phyloP scores from a whole-genome alignment of 2,113 vertebrate species.

The Glaucomys volans region DNA sequence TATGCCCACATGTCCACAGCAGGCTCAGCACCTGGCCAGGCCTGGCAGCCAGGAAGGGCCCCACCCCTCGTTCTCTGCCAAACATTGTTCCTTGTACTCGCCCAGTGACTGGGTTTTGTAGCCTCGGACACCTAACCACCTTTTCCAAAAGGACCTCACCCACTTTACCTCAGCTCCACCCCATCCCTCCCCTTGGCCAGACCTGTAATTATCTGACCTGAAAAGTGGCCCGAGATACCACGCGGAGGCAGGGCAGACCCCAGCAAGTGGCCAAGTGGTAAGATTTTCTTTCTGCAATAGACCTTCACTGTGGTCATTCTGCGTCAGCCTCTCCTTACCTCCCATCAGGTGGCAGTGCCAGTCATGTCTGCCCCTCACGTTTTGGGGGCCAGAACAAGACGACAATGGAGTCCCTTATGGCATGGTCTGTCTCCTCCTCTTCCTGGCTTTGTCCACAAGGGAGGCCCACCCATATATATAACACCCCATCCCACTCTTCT shows the following conservation, averaged over 20 bases:
- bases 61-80: constrained; percentile 72
- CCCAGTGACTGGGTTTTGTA: constrained; percentile 65
- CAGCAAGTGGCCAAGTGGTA: constrained; percentile 36
- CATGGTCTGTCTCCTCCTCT: background rate
- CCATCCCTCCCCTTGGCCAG: constrained; percentile 69
- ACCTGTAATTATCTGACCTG: constrained; percentile 79
- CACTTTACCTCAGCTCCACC: constrained; percentile 79
- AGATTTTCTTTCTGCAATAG: constrained; percentile 46
- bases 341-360: background rate
- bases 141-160: constrained; percentile 80
- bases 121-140: constrained; percentile 78
- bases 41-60: constrained; percentile 54
- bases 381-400: background rate
- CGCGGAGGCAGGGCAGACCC: constrained; percentile 69
- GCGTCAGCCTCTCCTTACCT: background rate
- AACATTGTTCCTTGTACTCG: constrained; percentile 78
- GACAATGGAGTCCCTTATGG: background rate
- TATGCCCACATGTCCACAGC: constrained; percentile 34
- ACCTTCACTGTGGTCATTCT: background rate
- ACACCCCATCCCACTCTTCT: background rate
- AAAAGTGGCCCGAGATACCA: constrained; percentile 78
- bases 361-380: background rate
- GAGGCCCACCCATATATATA: too few species aligned
- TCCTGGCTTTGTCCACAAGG: background rate
- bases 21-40: constrained; percentile 63